Percentiles rank a stretch among this genome's conserved stretches.
Evolutionary conservation across 2,797 vertebrate species (phyloP).

Genomic region (Pelobates cultripes): DNA sequence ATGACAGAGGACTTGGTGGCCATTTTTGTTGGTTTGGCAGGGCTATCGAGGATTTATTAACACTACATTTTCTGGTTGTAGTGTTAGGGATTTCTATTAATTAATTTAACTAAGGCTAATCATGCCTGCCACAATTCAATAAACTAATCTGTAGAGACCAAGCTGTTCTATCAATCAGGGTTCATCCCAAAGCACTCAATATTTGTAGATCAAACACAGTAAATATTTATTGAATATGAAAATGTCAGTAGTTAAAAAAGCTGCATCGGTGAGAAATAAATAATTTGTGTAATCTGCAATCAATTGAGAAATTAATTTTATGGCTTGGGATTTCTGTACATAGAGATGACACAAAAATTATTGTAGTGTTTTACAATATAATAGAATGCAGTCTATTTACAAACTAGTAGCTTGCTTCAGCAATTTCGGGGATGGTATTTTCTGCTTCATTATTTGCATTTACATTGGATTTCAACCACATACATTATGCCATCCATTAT

Average conservation of each 20-base stretch:
- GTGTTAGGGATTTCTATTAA: too few relatives aligned
- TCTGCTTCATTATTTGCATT: slow-evolving; percentile 38
- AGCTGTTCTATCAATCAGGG: too few relatives aligned
- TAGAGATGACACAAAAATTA: slow-evolving; percentile 54
- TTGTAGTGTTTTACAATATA: slow-evolving; percentile 42
- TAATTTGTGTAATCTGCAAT: slow-evolving; percentile 45
- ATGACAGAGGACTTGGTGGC: too few relatives aligned
- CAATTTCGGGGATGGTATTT: slow-evolving; percentile 31
- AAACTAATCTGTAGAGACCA: too few relatives aligned
- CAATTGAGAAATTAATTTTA: slow-evolving; percentile 59
- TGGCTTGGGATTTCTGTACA: not conserved
- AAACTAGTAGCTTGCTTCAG: slow-evolving; percentile 47
- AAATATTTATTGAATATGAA: slow-evolving; percentile 13
- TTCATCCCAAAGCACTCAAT: not conserved
- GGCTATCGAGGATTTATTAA: too few relatives aligned
- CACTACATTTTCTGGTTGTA: too few relatives aligned
- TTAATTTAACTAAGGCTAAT: too few relatives aligned
- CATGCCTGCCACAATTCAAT: too few relatives aligned
- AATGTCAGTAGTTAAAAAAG: slow-evolving; percentile 25
- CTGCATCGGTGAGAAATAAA: slow-evolving; percentile 57
- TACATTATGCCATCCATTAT: slow-evolving; percentile 9
- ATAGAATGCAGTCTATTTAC: slow-evolving; percentile 46
- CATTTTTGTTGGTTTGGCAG: too few relatives aligned
- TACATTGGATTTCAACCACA: slow-evolving; percentile 2
- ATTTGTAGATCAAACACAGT: slow-evolving; percentile 2